Conservation (phyloP, 2,888 invertebrate genomes). For the Agrenia bidenticulata region DNA sequence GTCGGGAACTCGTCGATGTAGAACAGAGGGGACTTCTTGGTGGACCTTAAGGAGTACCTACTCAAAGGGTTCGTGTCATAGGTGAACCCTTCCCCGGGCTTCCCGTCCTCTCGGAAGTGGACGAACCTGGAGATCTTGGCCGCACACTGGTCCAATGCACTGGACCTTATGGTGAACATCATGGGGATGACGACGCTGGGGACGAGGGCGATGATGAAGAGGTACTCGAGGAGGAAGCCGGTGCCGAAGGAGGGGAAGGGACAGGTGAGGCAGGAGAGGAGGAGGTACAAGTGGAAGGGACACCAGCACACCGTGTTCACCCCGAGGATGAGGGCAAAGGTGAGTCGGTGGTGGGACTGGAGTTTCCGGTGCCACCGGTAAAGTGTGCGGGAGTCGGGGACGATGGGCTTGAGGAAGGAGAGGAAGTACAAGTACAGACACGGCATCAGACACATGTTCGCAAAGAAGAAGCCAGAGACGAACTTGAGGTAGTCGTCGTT, state of each 20-base stretch:
- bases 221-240: slow-evolving; percentile 47
- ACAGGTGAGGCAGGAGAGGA: slow-evolving; percentile 46
- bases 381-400: slow-evolving; percentile 23
- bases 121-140: slow-evolving; percentile 44
- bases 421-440: slow-evolving; percentile 45
- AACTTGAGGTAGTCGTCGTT: slow-evolving; percentile 50
- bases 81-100: slow-evolving; percentile 12
- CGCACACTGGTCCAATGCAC: slow-evolving; percentile 46
- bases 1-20: slow-evolving; percentile 42
- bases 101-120: slow-evolving; percentile 27
- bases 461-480: slow-evolving; percentile 45
- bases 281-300: slow-evolving; percentile 48
- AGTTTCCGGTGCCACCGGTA: slow-evolving; percentile 50
- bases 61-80: slow-evolving; percentile 31
- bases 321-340: slow-evolving; percentile 41
- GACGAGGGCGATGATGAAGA: slow-evolving; percentile 48
- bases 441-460: slow-evolving; percentile 42
- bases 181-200: slow-evolving; percentile 48
- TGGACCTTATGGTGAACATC: slow-evolving; percentile 48
- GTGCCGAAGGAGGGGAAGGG: slow-evolving; percentile 38
- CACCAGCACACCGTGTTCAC: slow-evolving; percentile 48
- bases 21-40: slow-evolving; percentile 46
- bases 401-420: slow-evolving; percentile 34
- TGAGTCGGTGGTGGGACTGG: slow-evolving; percentile 45
- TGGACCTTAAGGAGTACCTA: slow-evolving; percentile 28